Conservation (phyloP, 2,797 vertebrate species). For the Danio aesculapii region DNA sequence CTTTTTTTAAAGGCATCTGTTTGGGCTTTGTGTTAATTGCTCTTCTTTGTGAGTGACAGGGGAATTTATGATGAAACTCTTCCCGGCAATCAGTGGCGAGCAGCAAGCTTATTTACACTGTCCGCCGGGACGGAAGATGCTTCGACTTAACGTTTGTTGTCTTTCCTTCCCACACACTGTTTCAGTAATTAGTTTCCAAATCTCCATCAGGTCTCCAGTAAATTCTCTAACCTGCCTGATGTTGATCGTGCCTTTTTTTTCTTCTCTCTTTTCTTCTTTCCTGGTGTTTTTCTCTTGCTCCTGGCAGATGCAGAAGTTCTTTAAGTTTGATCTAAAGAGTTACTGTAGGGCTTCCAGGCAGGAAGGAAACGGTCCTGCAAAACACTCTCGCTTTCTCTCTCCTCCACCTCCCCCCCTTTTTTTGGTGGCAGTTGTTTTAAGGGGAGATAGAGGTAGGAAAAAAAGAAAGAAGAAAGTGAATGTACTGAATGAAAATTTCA, state of each 20-base stretch:
- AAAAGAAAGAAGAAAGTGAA: constrained; percentile 70
- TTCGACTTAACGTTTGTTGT: constrained; percentile 51
- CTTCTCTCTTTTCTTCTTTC: constrained; percentile 57
- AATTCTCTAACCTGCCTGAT: constrained; percentile 71
- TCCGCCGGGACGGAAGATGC: constrained; percentile 70
- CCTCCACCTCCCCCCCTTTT: constrained; percentile 18
- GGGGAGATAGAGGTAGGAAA: constrained; percentile 14
- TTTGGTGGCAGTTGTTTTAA: constrained; percentile 36
- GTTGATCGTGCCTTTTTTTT: constrained; percentile 29
- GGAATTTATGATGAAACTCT: constrained; percentile 73
- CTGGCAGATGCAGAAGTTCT: constrained; percentile 77
- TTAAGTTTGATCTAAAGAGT: constrained; percentile 80
- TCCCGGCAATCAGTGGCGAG: constrained; percentile 53
- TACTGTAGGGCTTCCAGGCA: constrained; percentile 79
- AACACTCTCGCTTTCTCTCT: constrained; percentile 68
- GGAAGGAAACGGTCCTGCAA: constrained; percentile 82
- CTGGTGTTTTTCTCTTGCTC: constrained; percentile 67
- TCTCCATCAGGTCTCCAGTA: constrained; percentile 65
- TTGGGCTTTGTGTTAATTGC: constrained; percentile 31
- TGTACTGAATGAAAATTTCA: constrained; percentile 85
- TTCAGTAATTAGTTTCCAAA: constrained; percentile 74
- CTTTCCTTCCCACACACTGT: constrained; percentile 61
- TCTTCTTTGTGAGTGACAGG: constrained; percentile 40
- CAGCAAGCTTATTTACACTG: constrained; percentile 58
- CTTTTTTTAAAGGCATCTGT: constrained; percentile 38